Evolutionary conservation across 2,113 vertebrate genomes (phyloP), one percentile per base, ranked within the genome.

Genomic region (Barbus barbus): DNA sequence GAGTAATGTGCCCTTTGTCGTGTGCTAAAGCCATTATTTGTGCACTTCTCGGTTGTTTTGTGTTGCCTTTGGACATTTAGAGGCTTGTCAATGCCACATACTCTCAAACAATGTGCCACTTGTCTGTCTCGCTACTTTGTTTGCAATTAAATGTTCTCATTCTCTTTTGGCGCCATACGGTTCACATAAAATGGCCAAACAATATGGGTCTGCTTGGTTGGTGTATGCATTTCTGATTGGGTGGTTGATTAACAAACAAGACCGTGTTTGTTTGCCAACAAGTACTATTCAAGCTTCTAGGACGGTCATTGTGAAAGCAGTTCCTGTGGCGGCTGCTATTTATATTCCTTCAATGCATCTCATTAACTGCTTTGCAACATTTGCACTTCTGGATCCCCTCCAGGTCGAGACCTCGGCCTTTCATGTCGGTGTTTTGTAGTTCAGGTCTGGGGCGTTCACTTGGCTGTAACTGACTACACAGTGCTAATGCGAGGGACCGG

Each of bases 121-220:
- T 44, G 41, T 24, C 51, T 3, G 18, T 56, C 22, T 75, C 9
- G 3, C 20, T 36, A 4, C 9, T 48, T 87, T 84, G 63, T 65
- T 83, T 88, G 83, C 79, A 78, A 78, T 90, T 86, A 24, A 69
- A 84, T 69, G 8, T 33, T 74, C 7, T 81, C 12, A 61, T 77
- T 86, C 79, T 63, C 58, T 41, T 51, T 73, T 75, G 78, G 9
- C 3, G n/a, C 80, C 76, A 26, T 51, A n/a, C n/a, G 79, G 78
- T 28, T 58, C 36, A 63, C 58, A 33, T 84, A 60, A 75, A 88
- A 86, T 3, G 73, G 16, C 5, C 24, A 44, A 22, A 24, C 69
- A 78, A 86, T 88, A 77, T 41, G 41, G 83, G 33, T 41, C 22
- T 26, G 38, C 63, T 69, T 46, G 41, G 41, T 44, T 44, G 41